Evolutionary conservation across 2,888 invertebrate genomes (phyloP).

Genomic region (Drosophila fungiperda): DNA sequence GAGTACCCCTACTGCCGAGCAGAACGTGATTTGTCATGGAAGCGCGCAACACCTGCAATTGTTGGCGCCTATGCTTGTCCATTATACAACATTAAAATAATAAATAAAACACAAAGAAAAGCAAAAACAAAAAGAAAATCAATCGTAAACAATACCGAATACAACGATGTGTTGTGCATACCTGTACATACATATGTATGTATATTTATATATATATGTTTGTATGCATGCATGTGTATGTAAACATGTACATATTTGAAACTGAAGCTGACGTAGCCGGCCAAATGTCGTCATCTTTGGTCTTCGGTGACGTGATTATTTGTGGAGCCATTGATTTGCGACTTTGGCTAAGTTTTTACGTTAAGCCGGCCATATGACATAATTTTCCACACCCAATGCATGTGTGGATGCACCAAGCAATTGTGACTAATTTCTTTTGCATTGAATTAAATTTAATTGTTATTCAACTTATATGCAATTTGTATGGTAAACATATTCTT

Average conservation of each 20-base stretch:
- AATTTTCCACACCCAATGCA: slow-evolving; percentile 26
- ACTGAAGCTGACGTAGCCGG: slow-evolving; percentile 42
- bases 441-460: background rate
- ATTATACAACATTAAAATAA: slow-evolving; percentile 48
- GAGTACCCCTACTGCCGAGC: background rate
- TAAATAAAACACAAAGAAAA: slow-evolving; percentile 1
- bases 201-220: background rate
- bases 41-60: slow-evolving; percentile 31
- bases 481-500: background rate
- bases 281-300: slow-evolving; percentile 60
- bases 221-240: slow-evolving; percentile 26
- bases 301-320: slow-evolving; percentile 55
- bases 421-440: slow-evolving; percentile 20
- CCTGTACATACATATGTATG: background rate
- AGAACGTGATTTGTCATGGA: slow-evolving; percentile 49
- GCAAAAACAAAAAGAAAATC: slow-evolving; percentile 19
- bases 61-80: slow-evolving; percentile 49
- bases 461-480: background rate
- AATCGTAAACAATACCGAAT: slow-evolving; percentile 51
- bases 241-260: slow-evolving; percentile 30
- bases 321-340: slow-evolving; percentile 22
- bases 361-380: slow-evolving; percentile 38
- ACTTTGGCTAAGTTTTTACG: slow-evolving; percentile 16
- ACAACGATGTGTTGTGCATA: slow-evolving; percentile 14
- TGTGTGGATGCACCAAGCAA: background rate